These are phyloP conservation scores for Bombycilla garrulus DNA, from an alignment of 2,113 vertebrate genomes.

Conservation along the genomic window DNA sequence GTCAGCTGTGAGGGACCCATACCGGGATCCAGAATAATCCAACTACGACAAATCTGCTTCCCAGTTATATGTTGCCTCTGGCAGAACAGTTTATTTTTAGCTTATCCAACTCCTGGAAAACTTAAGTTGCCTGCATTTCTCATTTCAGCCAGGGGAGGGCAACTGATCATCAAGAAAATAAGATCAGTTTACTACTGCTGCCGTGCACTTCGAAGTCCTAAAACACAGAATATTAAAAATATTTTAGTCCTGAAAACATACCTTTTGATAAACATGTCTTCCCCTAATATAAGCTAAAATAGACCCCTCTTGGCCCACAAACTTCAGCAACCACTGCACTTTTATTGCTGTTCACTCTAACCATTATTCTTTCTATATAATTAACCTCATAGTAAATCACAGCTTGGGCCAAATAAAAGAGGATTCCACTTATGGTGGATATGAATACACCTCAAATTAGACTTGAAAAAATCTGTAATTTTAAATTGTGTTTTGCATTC, in stretches of 20 bases:
- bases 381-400: background rate
- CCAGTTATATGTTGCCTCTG: background rate
- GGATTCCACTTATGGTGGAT: background rate
- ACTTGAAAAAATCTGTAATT: background rate
- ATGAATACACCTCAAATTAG: background rate
- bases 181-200: background rate
- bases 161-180: background rate
- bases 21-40: background rate
- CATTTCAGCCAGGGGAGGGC: slow-evolving; percentile 29
- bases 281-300: background rate
- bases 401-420: background rate
- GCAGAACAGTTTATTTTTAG: background rate
- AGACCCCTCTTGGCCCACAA: background rate
- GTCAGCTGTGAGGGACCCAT: background rate
- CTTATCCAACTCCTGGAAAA: background rate
- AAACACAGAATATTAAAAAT: background rate
- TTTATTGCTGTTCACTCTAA: background rate
- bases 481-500: background rate
- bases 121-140: background rate
- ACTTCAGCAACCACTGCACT: background rate
- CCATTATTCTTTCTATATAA: background rate
- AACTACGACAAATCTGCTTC: background rate
- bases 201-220: background rate
- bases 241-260: background rate
- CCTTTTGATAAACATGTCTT: background rate